phyloP scores from a whole-genome alignment of 2,113 vertebrate species.

The Eulacestoma nigropectus region DNA sequence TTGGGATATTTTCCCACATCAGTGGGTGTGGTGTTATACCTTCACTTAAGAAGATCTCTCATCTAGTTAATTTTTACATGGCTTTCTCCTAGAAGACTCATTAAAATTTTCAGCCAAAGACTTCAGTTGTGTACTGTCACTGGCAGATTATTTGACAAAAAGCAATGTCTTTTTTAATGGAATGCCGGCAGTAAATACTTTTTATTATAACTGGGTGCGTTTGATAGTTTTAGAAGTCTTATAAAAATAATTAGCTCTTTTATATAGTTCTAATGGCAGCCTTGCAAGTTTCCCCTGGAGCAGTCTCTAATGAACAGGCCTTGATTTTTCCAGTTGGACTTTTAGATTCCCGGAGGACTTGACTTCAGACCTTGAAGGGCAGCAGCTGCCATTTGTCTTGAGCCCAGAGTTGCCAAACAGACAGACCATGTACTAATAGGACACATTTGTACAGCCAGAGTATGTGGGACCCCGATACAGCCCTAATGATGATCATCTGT shows the following conservation, averaged over 20 bases:
- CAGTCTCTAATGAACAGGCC: conserved; percentile 77
- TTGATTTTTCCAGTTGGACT: conserved; percentile 74
- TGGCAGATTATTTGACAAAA: conserved; percentile 9
- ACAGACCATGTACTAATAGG: conserved; percentile 75
- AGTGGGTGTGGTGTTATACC: not conserved
- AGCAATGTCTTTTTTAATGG: conserved; percentile 39
- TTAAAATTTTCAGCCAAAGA: not conserved
- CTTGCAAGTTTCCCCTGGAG: conserved; percentile 73
- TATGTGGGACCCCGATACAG: conserved; percentile 40
- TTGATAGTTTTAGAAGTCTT: conserved; percentile 67
- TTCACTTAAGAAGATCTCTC: not conserved
- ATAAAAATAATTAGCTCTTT: conserved; percentile 77
- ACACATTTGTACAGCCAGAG: conserved; percentile 72
- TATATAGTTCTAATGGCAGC: conserved; percentile 73
- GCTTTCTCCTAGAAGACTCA: not conserved
- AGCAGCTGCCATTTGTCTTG: conserved; percentile 82
- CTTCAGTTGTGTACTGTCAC: not conserved
- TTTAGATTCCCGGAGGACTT: conserved; percentile 77
- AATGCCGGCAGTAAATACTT: conserved; percentile 56
- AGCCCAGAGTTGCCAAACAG: conserved; percentile 72
- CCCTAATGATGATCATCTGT: conserved; percentile 79
- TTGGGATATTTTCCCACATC: not conserved
- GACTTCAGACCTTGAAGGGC: conserved; percentile 81
- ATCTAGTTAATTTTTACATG: not conserved
- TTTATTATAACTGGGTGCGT: conserved; percentile 52